Percentiles rank a stretch among this genome's conserved stretches.
Evolutionary conservation across 2,888 invertebrate species (phyloP).

Genomic region (Callyntrura guangdongensis): DNA sequence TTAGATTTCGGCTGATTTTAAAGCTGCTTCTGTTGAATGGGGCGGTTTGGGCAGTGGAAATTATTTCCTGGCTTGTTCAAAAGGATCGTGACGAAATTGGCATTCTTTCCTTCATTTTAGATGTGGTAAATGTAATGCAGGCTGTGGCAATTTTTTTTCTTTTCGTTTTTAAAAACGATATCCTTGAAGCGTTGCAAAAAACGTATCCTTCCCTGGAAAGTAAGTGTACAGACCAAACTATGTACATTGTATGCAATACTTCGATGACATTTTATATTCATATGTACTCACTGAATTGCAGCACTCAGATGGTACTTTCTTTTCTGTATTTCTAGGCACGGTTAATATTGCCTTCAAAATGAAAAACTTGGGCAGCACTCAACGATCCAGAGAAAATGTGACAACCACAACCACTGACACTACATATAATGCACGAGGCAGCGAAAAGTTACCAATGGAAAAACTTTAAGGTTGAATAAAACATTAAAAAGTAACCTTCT

Average conservation of each 20-base stretch:
- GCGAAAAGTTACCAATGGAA: background rate
- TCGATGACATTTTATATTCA: no score
- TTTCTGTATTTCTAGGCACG: slow-evolving; percentile 2
- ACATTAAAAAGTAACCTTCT: no score
- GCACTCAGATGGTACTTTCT: background rate
- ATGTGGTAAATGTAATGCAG: slow-evolving; percentile 78
- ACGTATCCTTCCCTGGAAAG: slow-evolving; percentile 75
- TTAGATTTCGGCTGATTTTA: slow-evolving; percentile 75
- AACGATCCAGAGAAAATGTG: background rate
- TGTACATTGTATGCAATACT: background rate
- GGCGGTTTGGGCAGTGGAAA: slow-evolving; percentile 76
- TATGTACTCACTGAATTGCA: background rate
- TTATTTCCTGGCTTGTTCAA: slow-evolving; percentile 73
- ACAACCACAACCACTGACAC: background rate
- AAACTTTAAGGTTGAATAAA: no score
- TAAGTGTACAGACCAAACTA: background rate
- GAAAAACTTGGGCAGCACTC: background rate
- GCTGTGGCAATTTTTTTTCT: slow-evolving; percentile 80
- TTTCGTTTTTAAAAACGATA: slow-evolving; percentile 81
- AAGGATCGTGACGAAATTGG: slow-evolving; percentile 51
- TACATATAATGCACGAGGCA: background rate
- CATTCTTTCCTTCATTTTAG: slow-evolving; percentile 74
- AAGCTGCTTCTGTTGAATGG: slow-evolving; percentile 80
- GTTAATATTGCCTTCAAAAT: slow-evolving; percentile 41
- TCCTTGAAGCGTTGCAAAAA: slow-evolving; percentile 67